Percentiles rank a stretch among this genome's conserved stretches.
Evolutionary conservation across 2,113 vertebrate species (phyloP).

Genomic region (human): DNA sequence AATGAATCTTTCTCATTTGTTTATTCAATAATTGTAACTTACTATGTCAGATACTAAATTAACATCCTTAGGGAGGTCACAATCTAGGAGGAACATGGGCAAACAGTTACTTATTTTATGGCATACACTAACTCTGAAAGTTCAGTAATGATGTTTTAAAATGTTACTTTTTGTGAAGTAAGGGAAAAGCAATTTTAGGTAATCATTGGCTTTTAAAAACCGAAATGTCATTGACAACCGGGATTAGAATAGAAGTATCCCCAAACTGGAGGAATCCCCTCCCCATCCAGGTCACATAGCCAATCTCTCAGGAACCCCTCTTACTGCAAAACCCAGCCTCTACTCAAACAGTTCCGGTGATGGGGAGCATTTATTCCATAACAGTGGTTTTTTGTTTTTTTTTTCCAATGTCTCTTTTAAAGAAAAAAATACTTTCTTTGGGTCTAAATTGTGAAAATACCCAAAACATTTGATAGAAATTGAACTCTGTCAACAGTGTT

Average conservation of each 20-base stretch:
- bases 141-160: conserved; percentile 24
- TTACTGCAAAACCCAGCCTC: neutral
- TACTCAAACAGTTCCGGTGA: neutral
- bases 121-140: conserved; percentile 9
- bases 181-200: neutral
- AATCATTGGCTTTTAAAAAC: neutral
- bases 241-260: neutral
- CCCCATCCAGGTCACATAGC: neutral
- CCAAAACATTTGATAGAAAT: conserved; percentile 39
- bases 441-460: conserved; percentile 48
- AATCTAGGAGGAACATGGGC: conserved; percentile 3
- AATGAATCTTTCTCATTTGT: conserved; percentile 43
- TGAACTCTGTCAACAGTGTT: conserved; percentile 37
- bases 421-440: neutral
- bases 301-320: conserved; percentile 4
- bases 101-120: conserved; percentile 4
- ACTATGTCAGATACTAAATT: neutral
- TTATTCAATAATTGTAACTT: conserved; percentile 33
- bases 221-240: conserved; percentile 24
- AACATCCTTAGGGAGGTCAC: conserved; percentile 12
- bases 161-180: conserved; percentile 20
- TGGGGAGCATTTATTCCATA: neutral
- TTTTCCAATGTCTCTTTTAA: conserved; percentile 13
- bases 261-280: neutral
- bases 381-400: neutral